Conservation (phyloP, 2,113 vertebrate genomes). For the Sphyrna mokarran region DNA sequence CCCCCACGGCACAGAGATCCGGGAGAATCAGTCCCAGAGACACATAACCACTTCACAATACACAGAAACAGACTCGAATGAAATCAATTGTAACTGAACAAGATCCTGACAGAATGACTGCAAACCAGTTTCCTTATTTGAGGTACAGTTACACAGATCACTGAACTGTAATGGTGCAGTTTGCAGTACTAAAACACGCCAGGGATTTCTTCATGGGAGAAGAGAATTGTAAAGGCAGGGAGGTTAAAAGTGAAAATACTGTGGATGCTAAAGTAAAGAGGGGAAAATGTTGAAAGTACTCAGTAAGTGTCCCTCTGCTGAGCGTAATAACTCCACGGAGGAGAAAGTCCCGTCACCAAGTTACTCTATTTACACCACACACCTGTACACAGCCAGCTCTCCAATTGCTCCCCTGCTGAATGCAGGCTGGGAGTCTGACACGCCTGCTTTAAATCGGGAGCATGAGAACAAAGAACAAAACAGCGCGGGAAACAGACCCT, state of each 20-base stretch:
- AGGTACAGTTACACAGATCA: not conserved
- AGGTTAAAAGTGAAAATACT: not conserved
- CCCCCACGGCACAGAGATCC: not conserved
- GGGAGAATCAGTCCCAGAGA: not conserved
- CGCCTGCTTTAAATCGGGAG: too few relatives aligned
- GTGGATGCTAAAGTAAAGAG: not conserved
- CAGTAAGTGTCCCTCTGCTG: not conserved
- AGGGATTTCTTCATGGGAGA: not conserved
- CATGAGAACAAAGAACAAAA: too few relatives aligned
- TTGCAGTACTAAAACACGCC: not conserved
- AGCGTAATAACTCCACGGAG: too few relatives aligned
- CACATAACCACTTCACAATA: not conserved
- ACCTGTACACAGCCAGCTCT: too few relatives aligned
- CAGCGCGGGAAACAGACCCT: too few relatives aligned
- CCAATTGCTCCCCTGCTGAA: too few relatives aligned
- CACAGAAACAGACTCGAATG: not conserved
- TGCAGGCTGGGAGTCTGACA: too few relatives aligned
- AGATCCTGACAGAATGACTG: not conserved
- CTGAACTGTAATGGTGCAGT: not conserved
- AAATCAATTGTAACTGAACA: not conserved
- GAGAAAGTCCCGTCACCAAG: too few relatives aligned
- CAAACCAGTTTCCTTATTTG: not conserved
- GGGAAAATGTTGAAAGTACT: not conserved
- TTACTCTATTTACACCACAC: too few relatives aligned
- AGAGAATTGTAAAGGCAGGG: not conserved